Conservation (phyloP, 2,888 invertebrate species). For the Athalia circularis region DNA sequence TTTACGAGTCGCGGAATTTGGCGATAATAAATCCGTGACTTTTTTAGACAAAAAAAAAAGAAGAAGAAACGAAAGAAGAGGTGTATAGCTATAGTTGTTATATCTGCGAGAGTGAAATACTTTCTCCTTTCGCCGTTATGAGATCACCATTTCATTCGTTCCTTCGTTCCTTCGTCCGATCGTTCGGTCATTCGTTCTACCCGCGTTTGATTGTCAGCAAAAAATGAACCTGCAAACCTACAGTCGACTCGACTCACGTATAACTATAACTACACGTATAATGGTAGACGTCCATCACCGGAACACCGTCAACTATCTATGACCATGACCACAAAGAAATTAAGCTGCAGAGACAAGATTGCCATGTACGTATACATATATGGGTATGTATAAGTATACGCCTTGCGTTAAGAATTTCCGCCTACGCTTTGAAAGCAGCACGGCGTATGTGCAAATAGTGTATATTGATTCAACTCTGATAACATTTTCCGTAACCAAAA, state of each 20-base stretch:
- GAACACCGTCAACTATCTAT: background rate
- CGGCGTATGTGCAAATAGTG: too few species aligned
- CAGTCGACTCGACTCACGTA: background rate
- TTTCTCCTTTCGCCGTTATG: conserved; percentile 73
- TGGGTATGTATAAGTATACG: too few species aligned
- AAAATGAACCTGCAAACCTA: conserved; percentile 9
- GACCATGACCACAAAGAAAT: too few species aligned
- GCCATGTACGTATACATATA: too few species aligned
- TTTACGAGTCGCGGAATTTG: background rate
- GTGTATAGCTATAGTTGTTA: conserved; percentile 3
- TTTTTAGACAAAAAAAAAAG: conserved; percentile 60
- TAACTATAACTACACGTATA: background rate
- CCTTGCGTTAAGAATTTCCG: too few species aligned
- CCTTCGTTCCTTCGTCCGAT: conserved; percentile 45
- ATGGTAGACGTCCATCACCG: background rate
- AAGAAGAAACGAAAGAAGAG: conserved; percentile 39
- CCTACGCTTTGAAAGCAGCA: too few species aligned
- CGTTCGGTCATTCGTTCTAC: conserved; percentile 34
- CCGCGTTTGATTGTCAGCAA: conserved; percentile 49
- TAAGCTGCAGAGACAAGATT: too few species aligned
- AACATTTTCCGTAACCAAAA: too few species aligned
- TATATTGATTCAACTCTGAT: too few species aligned
- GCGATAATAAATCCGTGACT: conserved; percentile 53
- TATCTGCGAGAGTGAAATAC: conserved; percentile 61
- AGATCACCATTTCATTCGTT: conserved; percentile 66